Percentiles rank a stretch among this genome's conserved stretches.
These are phyloP conservation scores for Huso huso DNA, from an alignment of 2,797 vertebrate species.

Conservation along the genomic window DNA sequence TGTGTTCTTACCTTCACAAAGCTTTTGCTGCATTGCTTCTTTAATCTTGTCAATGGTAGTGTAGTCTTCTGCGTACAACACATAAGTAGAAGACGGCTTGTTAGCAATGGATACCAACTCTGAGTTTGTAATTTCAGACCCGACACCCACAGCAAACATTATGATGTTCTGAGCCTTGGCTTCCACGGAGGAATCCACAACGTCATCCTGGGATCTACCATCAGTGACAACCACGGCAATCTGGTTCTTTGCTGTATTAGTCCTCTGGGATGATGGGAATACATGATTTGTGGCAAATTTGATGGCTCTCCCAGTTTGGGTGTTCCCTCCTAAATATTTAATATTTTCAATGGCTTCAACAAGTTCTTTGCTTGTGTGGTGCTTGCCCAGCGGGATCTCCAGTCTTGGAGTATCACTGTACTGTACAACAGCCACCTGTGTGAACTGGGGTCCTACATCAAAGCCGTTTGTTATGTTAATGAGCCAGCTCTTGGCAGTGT, in stretches of 20 bases:
- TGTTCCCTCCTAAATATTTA: conserved; percentile 64
- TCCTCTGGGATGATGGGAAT: conserved; percentile 50
- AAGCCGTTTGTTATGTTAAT: conserved; percentile 68
- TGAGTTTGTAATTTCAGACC: conserved; percentile 60
- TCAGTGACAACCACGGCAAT: conserved; percentile 69
- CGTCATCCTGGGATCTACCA: conserved; percentile 71
- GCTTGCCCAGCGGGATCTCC: conserved; percentile 60
- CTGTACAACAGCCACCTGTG: conserved; percentile 67
- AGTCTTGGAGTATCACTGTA: conserved; percentile 67
- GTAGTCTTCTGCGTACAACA: conserved; percentile 67
- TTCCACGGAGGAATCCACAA: conserved; percentile 57
- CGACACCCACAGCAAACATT: conserved; percentile 69
- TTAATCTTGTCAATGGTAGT: conserved; percentile 61
- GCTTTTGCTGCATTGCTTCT: conserved; percentile 67
- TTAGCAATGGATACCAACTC: conserved; percentile 68
- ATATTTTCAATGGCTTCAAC: conserved; percentile 53
- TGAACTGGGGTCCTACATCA: conserved; percentile 59
- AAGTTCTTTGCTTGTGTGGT: conserved; percentile 46
- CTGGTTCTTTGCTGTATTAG: conserved; percentile 54
- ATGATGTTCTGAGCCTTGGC: conserved; percentile 54
- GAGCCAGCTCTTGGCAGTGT: conserved; percentile 67
- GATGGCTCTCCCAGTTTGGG: conserved; percentile 66
- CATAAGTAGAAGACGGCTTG: conserved; percentile 56
- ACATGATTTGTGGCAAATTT: conserved; percentile 65
- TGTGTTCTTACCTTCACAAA: conserved; percentile 62